Evolutionary conservation across 1,140 invertebrate species (phyloP).

Genomic region (Lasioglossum baleicum): DNA sequence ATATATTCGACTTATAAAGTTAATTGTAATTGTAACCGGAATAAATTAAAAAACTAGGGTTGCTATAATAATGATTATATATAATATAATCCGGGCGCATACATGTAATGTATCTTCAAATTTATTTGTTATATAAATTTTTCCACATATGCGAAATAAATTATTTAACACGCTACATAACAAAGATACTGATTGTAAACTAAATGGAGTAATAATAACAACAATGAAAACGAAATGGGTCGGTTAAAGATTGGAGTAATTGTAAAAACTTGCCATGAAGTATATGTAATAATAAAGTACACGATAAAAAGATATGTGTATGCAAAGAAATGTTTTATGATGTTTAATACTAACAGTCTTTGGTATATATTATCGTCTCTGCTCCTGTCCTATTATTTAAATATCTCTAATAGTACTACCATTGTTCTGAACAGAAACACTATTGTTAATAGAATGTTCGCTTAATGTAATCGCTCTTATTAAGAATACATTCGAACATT

Average conservation of each 20-base stretch:
- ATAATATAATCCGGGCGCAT: constrained; percentile 4
- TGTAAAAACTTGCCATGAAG: constrained; percentile 3
- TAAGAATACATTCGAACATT: constrained; percentile 53
- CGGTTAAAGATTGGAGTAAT: background rate
- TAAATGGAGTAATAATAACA: background rate
- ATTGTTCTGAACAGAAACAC: constrained; percentile 25
- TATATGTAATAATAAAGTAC: constrained; percentile 10
- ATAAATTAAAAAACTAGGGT: constrained; percentile 1
- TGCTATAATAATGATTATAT: constrained; percentile 1
- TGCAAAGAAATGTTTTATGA: background rate
- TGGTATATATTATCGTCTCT: background rate
- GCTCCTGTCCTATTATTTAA: constrained; percentile 12
- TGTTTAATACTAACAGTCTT: constrained; percentile 36
- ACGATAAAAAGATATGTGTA: constrained; percentile 6
- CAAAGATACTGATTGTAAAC: constrained; percentile 25
- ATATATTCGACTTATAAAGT: constrained; percentile 31
- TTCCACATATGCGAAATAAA: constrained; percentile 31
- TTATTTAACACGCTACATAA: constrained; percentile 10
- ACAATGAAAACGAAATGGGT: background rate
- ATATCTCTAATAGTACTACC: constrained; percentile 1
- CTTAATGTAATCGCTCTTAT: constrained; percentile 53
- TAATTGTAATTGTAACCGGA: background rate
- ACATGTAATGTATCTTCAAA: background rate
- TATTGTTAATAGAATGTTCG: constrained; percentile 44
- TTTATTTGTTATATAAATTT: constrained; percentile 44